Percentiles rank a stretch among this genome's conserved stretches.
phyloP scores from a whole-genome alignment of 2,888 invertebrate genomes.

The Lycocerus yunnanus region DNA sequence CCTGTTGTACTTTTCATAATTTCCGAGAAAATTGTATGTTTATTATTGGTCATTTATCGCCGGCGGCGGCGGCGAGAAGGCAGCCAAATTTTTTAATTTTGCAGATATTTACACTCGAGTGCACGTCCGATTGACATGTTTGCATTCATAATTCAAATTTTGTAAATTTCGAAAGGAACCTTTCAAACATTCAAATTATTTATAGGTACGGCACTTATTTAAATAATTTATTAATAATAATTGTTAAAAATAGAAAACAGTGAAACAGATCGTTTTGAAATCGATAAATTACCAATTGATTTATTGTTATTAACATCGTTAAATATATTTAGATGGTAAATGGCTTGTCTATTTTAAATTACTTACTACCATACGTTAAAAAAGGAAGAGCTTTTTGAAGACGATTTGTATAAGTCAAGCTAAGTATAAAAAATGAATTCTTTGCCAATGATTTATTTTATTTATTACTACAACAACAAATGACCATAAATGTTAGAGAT shows the following conservation, averaged over 20 bases:
- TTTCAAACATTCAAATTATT: background rate
- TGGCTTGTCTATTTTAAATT: background rate
- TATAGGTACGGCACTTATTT: background rate
- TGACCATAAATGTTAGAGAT: background rate
- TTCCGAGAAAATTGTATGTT: background rate
- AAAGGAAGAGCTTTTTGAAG: constrained; percentile 9
- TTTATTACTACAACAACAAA: background rate
- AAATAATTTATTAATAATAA: background rate
- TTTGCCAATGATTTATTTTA: constrained; percentile 6
- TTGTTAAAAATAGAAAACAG: background rate
- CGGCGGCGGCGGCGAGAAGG: no score
- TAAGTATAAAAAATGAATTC: constrained; percentile 14
- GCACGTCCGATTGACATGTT: background rate
- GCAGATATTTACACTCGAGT: background rate
- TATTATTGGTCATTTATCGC: background rate
- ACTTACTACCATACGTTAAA: background rate
- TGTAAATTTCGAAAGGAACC: background rate
- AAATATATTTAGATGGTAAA: background rate
- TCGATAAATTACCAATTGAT: background rate
- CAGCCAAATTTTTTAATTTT: background rate
- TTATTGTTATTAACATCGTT: background rate
- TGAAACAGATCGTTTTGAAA: background rate
- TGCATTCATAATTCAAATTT: background rate
- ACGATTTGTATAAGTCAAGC: constrained; percentile 8
- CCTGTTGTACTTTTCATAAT: background rate